phyloP scores from a whole-genome alignment of 1,140 invertebrate genomes.

The Drosophila parvula region DNA sequence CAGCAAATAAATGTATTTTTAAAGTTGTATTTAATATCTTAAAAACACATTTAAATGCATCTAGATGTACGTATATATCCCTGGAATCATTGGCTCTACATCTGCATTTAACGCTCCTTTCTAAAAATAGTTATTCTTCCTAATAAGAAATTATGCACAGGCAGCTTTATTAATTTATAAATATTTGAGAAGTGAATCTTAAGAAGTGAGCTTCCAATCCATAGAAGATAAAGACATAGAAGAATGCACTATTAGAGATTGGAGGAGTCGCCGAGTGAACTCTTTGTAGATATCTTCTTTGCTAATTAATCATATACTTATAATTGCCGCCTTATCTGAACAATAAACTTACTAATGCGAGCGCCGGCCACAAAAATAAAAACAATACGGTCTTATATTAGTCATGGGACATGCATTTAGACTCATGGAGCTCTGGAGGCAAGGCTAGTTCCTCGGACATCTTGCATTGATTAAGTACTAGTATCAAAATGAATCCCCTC shows the following conservation, averaged over 20 bases:
- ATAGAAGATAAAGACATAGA: neutral
- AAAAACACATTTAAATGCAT: too few relatives aligned
- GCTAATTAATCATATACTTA: conserved; percentile 2
- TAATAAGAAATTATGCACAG: neutral
- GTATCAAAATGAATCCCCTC: conserved; percentile 3
- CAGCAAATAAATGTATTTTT: too few relatives aligned
- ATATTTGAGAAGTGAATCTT: neutral
- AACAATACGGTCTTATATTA: neutral
- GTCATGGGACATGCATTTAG: neutral
- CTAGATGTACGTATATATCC: neutral
- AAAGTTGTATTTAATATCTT: too few relatives aligned
- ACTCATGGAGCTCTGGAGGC: neutral
- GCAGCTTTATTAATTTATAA: neutral
- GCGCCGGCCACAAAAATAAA: neutral
- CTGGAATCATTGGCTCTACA: too few relatives aligned
- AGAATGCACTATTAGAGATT: neutral
- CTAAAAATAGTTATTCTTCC: neutral
- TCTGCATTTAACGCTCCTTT: too few relatives aligned
- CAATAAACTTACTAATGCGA: neutral
- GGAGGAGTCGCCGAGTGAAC: neutral
- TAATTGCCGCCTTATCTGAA: neutral
- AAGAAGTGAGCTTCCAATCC: too few relatives aligned
- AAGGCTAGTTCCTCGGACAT: neutral
- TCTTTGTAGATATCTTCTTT: neutral
- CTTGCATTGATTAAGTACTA: conserved; percentile 5